Evolutionary conservation across 2,113 vertebrate genomes (phyloP).

Genomic region (Nymphicus hollandicus): DNA sequence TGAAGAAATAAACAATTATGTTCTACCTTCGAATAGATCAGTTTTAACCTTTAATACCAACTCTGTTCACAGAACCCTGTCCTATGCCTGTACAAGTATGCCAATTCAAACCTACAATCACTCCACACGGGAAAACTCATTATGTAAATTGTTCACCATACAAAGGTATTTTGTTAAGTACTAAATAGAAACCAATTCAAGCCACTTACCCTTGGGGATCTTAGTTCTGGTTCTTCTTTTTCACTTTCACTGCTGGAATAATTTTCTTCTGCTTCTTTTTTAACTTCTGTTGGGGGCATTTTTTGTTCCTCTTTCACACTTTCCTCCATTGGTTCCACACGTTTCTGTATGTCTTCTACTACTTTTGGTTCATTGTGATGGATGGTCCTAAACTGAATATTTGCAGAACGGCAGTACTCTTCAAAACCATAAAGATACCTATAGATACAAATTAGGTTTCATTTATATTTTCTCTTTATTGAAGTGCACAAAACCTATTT

Average conservation of each 20-base stretch:
- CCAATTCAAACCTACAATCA: neutral
- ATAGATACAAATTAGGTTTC: neutral
- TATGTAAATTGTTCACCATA: neutral
- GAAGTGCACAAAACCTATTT: neutral
- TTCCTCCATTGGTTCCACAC: constrained; percentile 74
- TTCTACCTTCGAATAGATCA: too few species aligned
- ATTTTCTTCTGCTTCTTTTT: constrained; percentile 75
- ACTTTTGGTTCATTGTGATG: constrained; percentile 89
- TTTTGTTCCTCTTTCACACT: constrained; percentile 69
- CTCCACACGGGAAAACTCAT: neutral
- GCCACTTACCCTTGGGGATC: constrained; percentile 85
- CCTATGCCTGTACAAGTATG: neutral
- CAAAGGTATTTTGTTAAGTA: constrained; percentile 3
- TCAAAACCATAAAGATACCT: constrained; percentile 99
- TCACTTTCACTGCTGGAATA: constrained; percentile 83
- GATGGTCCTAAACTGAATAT: constrained; percentile 95
- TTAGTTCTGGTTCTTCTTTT: constrained; percentile 78
- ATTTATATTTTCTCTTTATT: neutral
- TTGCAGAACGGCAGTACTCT: constrained; percentile 94
- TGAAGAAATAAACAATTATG: neutral
- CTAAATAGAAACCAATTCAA: neutral
- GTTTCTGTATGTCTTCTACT: constrained; percentile 67
- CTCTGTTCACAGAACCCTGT: neutral
- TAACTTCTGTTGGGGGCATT: constrained; percentile 69
- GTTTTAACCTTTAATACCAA: neutral